Base-by-base conservation (phyloP, 2,888 invertebrate species). In the Cephus rjabovi region DNA sequence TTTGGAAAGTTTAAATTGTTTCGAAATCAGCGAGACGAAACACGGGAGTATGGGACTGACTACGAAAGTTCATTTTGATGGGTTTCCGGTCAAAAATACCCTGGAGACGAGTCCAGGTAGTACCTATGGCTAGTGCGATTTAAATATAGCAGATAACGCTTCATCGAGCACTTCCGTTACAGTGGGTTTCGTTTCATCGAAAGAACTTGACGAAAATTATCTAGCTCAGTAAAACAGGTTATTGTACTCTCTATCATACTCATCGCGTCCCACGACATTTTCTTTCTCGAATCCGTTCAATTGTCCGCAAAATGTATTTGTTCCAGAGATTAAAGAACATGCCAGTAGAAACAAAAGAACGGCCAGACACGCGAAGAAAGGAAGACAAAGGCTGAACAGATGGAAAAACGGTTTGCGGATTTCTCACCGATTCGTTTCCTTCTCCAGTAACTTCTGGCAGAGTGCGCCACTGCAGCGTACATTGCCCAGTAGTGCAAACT, bases 1-100 rank as follows among this genome's bases (percentile, higher is more conserved):
- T 31, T 33, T 73, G 56, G 75, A 35, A 85, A 85, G 83, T 85
- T 85, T 84, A 85, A 85, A 85, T 85, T 85, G 84, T 84, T 85
- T 81, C 79, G 80, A 84, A 85, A 84, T 78, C 71, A 31, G 31
- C 71, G 71, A 71, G 9, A 71, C 31, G 31, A 23, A 56, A 56
- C 56, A 23, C 15, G 15, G 23, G 56, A 23, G 56, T 56, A 23
- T 23, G 56, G 56, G 56, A 56, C 23, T 56, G 56, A 71, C 31
- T 71, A 23, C 31, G 71, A 15, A 71, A 71, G 71, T 71, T 71
- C 12, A 30, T 71, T 71, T 56, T 56, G 56, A 56, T 56, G 56
- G 9, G 23, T 56, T 56, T 56, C 23, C 56, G 56, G 56, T 56
- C 56, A 56, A 56, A 23, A 56, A 56, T 56, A 56, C 56, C 9